Percentiles rank a stretch among this genome's conserved stretches.
Evolutionary conservation across 2,888 invertebrate species (phyloP).

Genomic region (Suillia variegata): DNA sequence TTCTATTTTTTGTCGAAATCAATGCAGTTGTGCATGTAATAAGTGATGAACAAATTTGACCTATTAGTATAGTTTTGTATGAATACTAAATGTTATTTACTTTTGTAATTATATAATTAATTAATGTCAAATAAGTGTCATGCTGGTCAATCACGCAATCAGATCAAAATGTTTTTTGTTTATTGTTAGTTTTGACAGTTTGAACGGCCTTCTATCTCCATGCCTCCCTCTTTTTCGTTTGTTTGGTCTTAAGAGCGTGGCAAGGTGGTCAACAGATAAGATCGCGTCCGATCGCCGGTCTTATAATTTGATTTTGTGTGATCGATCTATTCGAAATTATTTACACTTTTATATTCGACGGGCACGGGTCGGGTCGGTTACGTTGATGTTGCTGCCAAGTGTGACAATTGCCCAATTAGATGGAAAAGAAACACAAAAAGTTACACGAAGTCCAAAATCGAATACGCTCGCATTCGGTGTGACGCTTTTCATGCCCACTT

Average conservation of each 20-base stretch:
- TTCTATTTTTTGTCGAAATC: too few relatives aligned
- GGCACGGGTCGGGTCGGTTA: not conserved
- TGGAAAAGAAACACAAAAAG: not conserved
- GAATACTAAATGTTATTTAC: too few relatives aligned
- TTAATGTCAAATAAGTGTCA: too few relatives aligned
- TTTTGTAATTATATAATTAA: too few relatives aligned
- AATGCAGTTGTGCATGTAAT: too few relatives aligned
- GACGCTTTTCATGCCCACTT: not conserved
- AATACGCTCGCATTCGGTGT: not conserved
- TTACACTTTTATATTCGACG: not conserved
- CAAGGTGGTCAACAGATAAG: not conserved
- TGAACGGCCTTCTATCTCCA: not conserved
- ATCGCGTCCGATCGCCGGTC: not conserved
- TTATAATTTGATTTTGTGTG: not conserved
- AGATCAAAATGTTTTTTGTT: not conserved
- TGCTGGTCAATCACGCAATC: too few relatives aligned
- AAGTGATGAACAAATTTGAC: too few relatives aligned
- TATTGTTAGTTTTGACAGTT: conserved; percentile 1
- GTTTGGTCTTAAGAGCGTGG: too few relatives aligned
- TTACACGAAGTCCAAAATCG: not conserved
- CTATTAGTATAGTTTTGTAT: too few relatives aligned
- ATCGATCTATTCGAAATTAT: not conserved
- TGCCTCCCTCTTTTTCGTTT: too few relatives aligned
- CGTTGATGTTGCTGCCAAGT: not conserved
- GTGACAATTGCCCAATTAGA: conserved; percentile 3